A percentile compares a stretch with the other conserved stretches of the same genome.
Conservation (phyloP, 2,888 invertebrate genomes). For the Sisyra nigra region DNA sequence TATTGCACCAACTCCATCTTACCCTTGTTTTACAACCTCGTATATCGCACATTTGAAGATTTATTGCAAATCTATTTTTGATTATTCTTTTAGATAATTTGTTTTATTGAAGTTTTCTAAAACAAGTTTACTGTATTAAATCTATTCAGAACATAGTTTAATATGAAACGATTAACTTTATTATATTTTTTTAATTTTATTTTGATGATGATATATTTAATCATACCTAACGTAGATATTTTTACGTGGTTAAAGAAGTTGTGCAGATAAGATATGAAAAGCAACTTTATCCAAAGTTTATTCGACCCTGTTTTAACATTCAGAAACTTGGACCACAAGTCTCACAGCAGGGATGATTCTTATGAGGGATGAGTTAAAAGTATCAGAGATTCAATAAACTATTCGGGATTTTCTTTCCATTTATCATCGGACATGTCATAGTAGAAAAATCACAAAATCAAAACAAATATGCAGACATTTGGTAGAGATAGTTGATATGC, state of each 20-base stretch:
- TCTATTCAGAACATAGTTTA: slow-evolving; percentile 12
- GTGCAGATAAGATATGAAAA: slow-evolving; percentile 1
- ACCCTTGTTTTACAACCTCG: neutral
- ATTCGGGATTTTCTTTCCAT: slow-evolving; percentile 25
- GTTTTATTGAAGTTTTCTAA: slow-evolving; percentile 12
- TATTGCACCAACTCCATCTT: no score
- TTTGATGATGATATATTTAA: no score
- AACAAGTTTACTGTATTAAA: slow-evolving; percentile 13
- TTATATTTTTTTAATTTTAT: no score
- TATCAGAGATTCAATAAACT: slow-evolving; percentile 22
- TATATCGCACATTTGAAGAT: slow-evolving; percentile 2
- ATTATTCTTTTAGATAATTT: slow-evolving; percentile 11
- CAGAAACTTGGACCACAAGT: slow-evolving; percentile 8
- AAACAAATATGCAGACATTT: slow-evolving; percentile 27
- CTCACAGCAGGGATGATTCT: slow-evolving; percentile 1
- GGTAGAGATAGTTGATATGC: neutral
- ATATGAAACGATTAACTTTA: no score
- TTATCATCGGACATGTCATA: slow-evolving; percentile 17
- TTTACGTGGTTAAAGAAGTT: neutral
- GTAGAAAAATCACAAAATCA: slow-evolving; percentile 20
- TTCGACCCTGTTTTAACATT: slow-evolving; percentile 9
- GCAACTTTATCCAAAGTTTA: slow-evolving; percentile 4
- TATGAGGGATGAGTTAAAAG: neutral
- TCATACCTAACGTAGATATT: no score
- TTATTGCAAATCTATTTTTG: neutral